Evolutionary conservation across 2,113 vertebrate species (phyloP).

Genomic region (Lepisosteus oculatus): DNA sequence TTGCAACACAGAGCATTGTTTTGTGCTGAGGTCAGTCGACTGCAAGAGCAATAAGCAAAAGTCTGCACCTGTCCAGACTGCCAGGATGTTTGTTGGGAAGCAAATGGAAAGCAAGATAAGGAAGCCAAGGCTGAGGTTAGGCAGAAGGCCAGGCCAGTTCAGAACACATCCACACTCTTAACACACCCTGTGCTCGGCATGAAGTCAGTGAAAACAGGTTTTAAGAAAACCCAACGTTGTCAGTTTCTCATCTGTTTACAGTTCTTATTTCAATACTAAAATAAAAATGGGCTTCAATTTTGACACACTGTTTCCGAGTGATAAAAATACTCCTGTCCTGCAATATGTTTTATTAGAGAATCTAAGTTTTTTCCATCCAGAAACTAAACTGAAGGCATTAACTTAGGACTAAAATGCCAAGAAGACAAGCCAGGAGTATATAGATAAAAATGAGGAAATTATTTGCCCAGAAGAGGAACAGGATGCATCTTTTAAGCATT

Average conservation of each 20-base stretch:
- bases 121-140: neutral
- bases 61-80: conserved; percentile 45
- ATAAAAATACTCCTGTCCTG: too few relatives aligned
- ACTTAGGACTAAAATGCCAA: too few relatives aligned
- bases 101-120: conserved; percentile 55
- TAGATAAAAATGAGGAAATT: too few relatives aligned
- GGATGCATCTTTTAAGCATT: neutral
- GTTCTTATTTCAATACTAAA: too few relatives aligned
- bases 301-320: too few relatives aligned
- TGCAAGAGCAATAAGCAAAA: conserved; percentile 5
- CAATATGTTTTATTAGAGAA: too few relatives aligned
- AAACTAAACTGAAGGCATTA: too few relatives aligned
- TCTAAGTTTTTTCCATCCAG: too few relatives aligned
- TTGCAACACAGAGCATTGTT: neutral
- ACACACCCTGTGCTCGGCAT: neutral
- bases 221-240: neutral
- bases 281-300: too few relatives aligned
- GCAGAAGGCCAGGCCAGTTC: neutral
- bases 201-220: too few relatives aligned
- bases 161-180: neutral
- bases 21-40: neutral
- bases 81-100: conserved; percentile 65
- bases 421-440: too few relatives aligned
- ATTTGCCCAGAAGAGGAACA: neutral
- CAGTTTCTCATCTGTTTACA: too few relatives aligned